phyloP scores from a whole-genome alignment of 2,888 invertebrate genomes.

The Linnaemya tessellans region DNA sequence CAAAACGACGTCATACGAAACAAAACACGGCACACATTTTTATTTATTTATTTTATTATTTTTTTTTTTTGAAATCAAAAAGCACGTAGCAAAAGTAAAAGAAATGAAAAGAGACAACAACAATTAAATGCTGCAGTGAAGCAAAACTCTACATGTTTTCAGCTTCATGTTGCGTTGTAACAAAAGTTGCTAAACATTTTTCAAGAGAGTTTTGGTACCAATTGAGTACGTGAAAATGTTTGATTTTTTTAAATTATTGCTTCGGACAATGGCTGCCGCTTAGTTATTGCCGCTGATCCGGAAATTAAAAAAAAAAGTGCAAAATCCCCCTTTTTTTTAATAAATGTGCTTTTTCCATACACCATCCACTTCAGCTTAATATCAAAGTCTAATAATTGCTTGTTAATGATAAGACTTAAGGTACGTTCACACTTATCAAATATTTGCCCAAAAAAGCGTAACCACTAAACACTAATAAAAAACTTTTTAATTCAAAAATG shows the following conservation, averaged over 20 bases:
- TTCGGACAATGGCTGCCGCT: neutral
- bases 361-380: no score
- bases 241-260: neutral
- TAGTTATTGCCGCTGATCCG: no score
- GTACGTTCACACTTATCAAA: no score
- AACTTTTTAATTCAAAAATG: no score
- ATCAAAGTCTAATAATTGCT: no score
- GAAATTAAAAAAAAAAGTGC: no score
- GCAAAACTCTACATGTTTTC: neutral
- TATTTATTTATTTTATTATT: neutral
- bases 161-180: slow-evolving; percentile 1
- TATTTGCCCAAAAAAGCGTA: no score
- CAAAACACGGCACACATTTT: slow-evolving; percentile 3
- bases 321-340: no score
- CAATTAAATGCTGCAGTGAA: slow-evolving; percentile 33
- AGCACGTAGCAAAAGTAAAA: neutral
- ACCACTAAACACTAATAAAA: no score
- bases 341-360: no score
- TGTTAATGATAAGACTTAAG: no score
- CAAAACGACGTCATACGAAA: slow-evolving; percentile 67
- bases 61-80: slow-evolving; percentile 1
- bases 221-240: neutral
- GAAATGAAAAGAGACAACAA: slow-evolving; percentile 54
- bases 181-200: slow-evolving; percentile 52
- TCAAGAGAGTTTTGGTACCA: neutral